Base-by-base conservation (phyloP, 1,140 invertebrate species). In the Philaenus spumarius region DNA sequence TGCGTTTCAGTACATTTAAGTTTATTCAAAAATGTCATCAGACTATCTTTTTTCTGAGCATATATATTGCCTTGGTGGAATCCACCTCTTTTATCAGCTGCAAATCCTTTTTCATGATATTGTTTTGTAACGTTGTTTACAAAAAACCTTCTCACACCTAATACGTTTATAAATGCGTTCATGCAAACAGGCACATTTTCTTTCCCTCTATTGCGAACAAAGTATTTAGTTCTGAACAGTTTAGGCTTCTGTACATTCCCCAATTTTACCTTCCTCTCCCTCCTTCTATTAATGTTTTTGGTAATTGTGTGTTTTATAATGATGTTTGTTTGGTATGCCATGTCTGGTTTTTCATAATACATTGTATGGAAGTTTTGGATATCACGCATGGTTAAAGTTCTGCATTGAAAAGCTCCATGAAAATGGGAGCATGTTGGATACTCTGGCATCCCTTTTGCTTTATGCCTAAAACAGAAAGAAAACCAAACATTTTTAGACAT, bases 381-480 rank as follows among this genome's bases (percentile, higher is more conserved):
- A 39, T 54, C 52, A 35, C 52, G 19, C 52, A 54, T 54, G 39
- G 14, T 40, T 17, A 54, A 20, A 23, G 11, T 9, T 12, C 22
- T 11, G 22, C 52, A 54, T 54, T 17, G 22, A 35, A 54, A 54
- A 11, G 14, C 14, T 37, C 22, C 19, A 17, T 40, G 20, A 14
- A 2, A 37, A 19, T 54, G 52, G n/a, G 22, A 23, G 39, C 52
- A 54, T 12, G 30, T 37, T 17, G 52, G 52, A 22, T 54, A 39
- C 7, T n/a, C 22, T 22, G 30, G 52, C 14, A 39, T 17, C 15
- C 15, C 39, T 14, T 54, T 37, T 17, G 52, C 11, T 19, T 37
- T 39, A 19, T 54, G 39, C 35, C 52, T 54, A 23, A 40, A 54
- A 54, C 52, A 37, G 39, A 54, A 54, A 14, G 15, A 54, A 37